These are phyloP conservation scores for Salvelinus alpinus DNA, from an alignment of 2,113 vertebrate species.

Conservation along the genomic window DNA sequence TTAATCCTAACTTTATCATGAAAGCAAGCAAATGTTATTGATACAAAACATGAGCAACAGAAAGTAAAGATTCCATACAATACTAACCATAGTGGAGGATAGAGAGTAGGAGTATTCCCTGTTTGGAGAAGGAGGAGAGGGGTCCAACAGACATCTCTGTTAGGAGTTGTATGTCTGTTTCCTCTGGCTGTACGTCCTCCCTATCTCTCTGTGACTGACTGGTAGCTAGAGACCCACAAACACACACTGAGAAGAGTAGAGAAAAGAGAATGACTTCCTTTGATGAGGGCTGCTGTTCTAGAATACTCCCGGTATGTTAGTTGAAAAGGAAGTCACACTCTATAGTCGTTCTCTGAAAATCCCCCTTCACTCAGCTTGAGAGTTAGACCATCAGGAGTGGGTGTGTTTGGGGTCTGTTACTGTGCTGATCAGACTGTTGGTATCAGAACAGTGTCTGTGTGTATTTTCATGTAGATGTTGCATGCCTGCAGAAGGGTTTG, in stretches of 20 bases:
- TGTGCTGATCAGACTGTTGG: too few species aligned
- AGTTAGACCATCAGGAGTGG: background rate
- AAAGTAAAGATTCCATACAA: background rate
- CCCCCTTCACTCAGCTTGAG: background rate
- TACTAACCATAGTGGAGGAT: constrained; percentile 1
- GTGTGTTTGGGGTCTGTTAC: background rate
- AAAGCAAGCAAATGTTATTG: background rate
- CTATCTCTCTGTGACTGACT: background rate
- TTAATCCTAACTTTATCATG: background rate
- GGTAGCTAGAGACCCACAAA: background rate
- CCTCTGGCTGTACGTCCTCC: constrained; percentile 26
- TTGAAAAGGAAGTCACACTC: background rate
- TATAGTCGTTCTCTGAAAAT: background rate
- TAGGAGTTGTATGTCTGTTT: constrained; percentile 34
- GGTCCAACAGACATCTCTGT: constrained; percentile 29
- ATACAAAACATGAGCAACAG: background rate
- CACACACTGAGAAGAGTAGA: background rate
- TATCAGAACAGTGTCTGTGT: too few species aligned
- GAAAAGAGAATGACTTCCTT: background rate
- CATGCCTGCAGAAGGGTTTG: too few species aligned
- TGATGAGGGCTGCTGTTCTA: background rate
- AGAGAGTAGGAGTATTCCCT: background rate
- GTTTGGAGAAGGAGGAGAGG: background rate
- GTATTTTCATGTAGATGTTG: too few species aligned
- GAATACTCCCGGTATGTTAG: background rate